Base-by-base conservation (phyloP, 2,113 vertebrate species). In the Leptodactylus fuscus region DNA sequence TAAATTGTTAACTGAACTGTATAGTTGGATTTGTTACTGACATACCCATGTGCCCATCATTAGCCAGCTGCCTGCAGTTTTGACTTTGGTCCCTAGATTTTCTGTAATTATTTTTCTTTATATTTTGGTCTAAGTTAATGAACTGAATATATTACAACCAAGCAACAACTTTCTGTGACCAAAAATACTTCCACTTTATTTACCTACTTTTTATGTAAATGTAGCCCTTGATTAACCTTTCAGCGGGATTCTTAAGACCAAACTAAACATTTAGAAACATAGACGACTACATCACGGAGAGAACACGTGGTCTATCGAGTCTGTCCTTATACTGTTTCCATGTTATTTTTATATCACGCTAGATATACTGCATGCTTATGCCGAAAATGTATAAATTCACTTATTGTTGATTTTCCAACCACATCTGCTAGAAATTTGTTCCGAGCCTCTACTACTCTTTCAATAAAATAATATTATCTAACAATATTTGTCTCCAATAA, bases 1-100 rank as follows among this genome's bases (percentile, higher is more conserved):
- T 86, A 86, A 86, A 86, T 78, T 81, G 84, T 86, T 80, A 86
- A 86, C 32, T 86, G 84, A 86, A 86, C 84, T 86, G 84, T 86
- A 86, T 86, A 86, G 84, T 86, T 86, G 84, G 84, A 86, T 86
- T 80, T 86, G 77, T 81, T 73, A 67, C 84, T 62, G 76, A 86
- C 76, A 69, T 86, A 81, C 84, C 84, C 77, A 80, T 81, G 84
- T 86, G 84, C 62, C 84, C 84, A 86, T 81, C 76, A 86, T 86
- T 86, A 86, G 84, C 84, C 84, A 86, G 84, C 84, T 86, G 84
- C 84, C 77, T 86, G 76, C 65, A 49, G 77, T 71, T 86, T 81
- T 81, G 62, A 70, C 84, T 81, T 70, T 58, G 84, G 36, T 86
- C 84, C 84, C 75, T 71, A 86, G 84, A 70, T 86, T 86, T 86